Evolutionary conservation across 2,888 invertebrate species (phyloP), one percentile per base, ranked within the genome.

Genomic region (Orchesella flavescens): DNA sequence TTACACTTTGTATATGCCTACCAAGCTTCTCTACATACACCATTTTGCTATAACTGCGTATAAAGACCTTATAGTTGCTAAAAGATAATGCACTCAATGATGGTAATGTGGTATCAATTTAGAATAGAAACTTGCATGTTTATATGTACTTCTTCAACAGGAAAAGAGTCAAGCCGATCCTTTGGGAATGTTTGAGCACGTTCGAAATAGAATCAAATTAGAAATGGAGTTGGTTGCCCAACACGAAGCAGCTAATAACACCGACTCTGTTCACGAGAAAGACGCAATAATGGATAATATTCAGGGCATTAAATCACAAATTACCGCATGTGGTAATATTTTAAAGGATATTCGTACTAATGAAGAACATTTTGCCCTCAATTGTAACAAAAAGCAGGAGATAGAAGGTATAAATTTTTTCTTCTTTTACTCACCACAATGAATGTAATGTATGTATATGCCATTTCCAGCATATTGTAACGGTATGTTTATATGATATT

Each of bases 361-460:
- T 24, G 79, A 84, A 43, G 86, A 79, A 21, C 43, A 65, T 1
- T 63, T 86, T 44, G 81, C 66, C 13, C 23, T 84, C 7, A 43
- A 84, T n/a, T 73, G 69, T 23, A 81, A 65, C 10, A 63, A 69
- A 23, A 81, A 84, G 17, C 81, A 84, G 72, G 73, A 72, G 19
- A 9, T 77, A 13, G 77, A 84, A 53, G 78, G 83, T 83, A 65
- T 15, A 59, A 17, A 34, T 24, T 24, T 7, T 34, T 7, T 4
- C 34, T 34, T 34, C 34, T 34, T 34, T 34, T 34, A n/a, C n/a
- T n/a, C n/a, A n/a, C n/a, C 2, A 53, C 55, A 55, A 19, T 19
- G 55, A 63, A 44, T 44, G 44, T 9, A 9, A 44, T 44, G 12
- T 7, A 44, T 44, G 7, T 44, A 44, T 9, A 9, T 44, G 44